Percentiles rank a stretch among this genome's conserved stretches.
These are phyloP conservation scores for Petromus typicus DNA, from an alignment of 2,113 vertebrate genomes.

Conservation along the genomic window DNA sequence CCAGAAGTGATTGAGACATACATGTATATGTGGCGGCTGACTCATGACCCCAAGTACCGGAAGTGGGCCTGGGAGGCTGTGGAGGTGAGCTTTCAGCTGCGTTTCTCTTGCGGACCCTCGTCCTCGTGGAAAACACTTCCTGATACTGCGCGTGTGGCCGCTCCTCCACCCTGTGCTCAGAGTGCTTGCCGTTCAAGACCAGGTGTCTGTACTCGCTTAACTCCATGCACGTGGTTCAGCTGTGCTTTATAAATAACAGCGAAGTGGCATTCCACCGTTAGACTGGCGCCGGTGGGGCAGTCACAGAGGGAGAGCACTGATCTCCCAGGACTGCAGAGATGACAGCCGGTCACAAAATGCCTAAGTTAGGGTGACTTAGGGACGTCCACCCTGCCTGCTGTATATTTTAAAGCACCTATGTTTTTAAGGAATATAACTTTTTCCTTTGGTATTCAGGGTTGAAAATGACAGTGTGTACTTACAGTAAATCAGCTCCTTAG, in stretches of 20 bases:
- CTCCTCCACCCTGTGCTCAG: background rate
- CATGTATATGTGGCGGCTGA: constrained; percentile 99
- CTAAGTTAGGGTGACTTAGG: background rate
- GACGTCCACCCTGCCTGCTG: background rate
- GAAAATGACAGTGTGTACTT: background rate
- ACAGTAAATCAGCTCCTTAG: background rate
- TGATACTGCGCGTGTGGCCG: background rate
- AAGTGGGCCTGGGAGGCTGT: constrained; percentile 99
- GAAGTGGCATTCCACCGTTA: no score
- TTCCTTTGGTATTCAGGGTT: background rate
- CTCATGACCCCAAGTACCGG: constrained; percentile 97
- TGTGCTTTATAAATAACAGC: background rate
- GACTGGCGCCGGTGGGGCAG: background rate
- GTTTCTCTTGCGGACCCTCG: constrained; percentile 20
- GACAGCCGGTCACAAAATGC: background rate
- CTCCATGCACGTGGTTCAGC: background rate
- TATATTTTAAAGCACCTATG: background rate
- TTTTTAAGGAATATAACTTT: background rate
- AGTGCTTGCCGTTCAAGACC: background rate
- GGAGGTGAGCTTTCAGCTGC: constrained; percentile 88
- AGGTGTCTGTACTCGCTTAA: background rate
- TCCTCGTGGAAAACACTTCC: background rate
- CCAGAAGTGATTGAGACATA: constrained; percentile 99
- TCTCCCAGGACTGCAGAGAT: background rate
- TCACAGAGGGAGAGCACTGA: background rate